Conservation (phyloP, 2,888 invertebrate genomes). For the Endomychus coccineus region DNA sequence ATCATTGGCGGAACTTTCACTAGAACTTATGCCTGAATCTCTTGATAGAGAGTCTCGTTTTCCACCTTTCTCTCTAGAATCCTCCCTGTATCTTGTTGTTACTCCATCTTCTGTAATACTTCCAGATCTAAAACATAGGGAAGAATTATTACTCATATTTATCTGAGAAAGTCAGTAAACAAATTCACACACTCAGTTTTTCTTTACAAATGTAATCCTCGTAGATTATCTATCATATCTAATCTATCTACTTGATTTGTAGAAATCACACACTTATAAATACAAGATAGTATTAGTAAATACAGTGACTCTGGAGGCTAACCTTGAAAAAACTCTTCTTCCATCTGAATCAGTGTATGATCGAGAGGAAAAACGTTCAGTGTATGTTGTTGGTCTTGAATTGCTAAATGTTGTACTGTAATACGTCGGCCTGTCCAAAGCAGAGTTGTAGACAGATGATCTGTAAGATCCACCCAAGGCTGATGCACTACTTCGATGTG, state of each 20-base stretch:
- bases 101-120: constrained; percentile 43
- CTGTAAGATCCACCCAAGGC: constrained; percentile 44
- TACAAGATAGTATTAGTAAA: no score
- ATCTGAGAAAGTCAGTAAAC: no score
- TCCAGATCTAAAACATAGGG: constrained; percentile 33
- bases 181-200: no score
- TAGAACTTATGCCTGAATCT: constrained; percentile 37
- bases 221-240: no score
- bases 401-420: constrained; percentile 42
- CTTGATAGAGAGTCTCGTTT: constrained; percentile 35
- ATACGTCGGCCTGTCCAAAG: constrained; percentile 51
- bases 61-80: constrained; percentile 36
- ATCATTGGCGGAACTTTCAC: constrained; percentile 39
- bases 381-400: constrained; percentile 44
- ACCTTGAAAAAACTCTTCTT: constrained; percentile 44
- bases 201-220: no score
- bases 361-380: constrained; percentile 49
- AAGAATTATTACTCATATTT: constrained; percentile 4
- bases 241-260: no score
- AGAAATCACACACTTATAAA: no score
- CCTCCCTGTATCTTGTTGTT: constrained; percentile 44
- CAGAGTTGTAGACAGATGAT: constrained; percentile 46
- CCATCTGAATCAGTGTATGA: constrained; percentile 52
- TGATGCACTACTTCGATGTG: constrained; percentile 47
- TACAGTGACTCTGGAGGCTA: no score